Evolutionary conservation across 2,888 invertebrate genomes (phyloP), one percentile per base, ranked within the genome.

Genomic region (Eupeodes latifasciatus): DNA sequence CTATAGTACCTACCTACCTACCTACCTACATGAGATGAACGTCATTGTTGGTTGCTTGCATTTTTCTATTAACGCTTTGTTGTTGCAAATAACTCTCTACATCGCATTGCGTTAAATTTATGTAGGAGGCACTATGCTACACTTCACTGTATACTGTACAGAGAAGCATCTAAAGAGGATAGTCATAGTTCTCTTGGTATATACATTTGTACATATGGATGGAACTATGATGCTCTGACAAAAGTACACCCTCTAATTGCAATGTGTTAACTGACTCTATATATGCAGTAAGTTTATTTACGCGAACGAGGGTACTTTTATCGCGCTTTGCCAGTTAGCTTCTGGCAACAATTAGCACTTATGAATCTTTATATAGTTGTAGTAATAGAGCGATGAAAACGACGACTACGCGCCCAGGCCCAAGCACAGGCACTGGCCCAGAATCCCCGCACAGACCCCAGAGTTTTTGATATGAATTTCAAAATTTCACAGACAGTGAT

Each of bases 181-280:
- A 57, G 27, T 9, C 9, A 57, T 16, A 16, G 16, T 47, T 40
- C 69, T 55, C 36, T 69, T 71, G 55, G 27, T 2, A 27, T 27
- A 27, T 27, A 27, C 27, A 27, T 27, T 3, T 27, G 27, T 27
- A 27, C 27, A 27, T 27, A 27, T 27, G 27, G 27, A 1, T 27
- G 27, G 27, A 27, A 27, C 36, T 19, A 7, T 40, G 40, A n/a
- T 40, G 19, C 36, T 49, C 72, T 61, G 67, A 74, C 80, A 80
- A 80, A 40, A 80, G 74, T 62, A 77, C 59, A 61, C 82, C 85
- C 83, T 82, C 86, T 86, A 83, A 86, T 83, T 86, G 86, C 75
- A 75, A 86, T 71, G 83, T 83, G 83, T 75, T 86, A 86, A 79
- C 69, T 79, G 67, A 61, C 67, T 74, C 3, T 40, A 12, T 47